These are phyloP conservation scores for Drosophila formosana DNA, from an alignment of 2,888 invertebrate species.

Conservation along the genomic window DNA sequence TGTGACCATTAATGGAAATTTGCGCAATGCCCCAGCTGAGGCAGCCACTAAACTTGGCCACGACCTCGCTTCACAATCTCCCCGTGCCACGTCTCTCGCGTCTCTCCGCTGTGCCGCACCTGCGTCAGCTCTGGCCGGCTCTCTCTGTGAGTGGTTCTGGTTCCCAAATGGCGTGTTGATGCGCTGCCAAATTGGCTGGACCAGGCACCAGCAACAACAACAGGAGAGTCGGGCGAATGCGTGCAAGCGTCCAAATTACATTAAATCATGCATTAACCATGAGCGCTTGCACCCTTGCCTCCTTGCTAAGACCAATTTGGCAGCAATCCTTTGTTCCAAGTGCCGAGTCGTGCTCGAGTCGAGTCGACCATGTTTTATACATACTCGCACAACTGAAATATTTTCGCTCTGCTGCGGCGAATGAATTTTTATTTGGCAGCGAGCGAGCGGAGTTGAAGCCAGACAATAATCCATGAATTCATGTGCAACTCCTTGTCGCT, in stretches of 20 bases:
- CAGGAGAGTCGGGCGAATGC: slow-evolving; percentile 48
- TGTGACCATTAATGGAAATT: slow-evolving; percentile 80
- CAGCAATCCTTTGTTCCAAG: slow-evolving; percentile 73
- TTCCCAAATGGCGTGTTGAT: slow-evolving; percentile 82
- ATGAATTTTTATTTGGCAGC: slow-evolving; percentile 75
- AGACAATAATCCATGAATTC: slow-evolving; percentile 61
- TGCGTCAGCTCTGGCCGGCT: slow-evolving; percentile 23
- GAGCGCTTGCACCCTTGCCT: slow-evolving; percentile 56
- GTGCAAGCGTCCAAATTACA: slow-evolving; percentile 76
- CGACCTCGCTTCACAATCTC: neutral
- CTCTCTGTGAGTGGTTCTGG: slow-evolving; percentile 16
- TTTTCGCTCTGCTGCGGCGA: slow-evolving; percentile 38
- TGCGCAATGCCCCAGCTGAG: slow-evolving; percentile 66
- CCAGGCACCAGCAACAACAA: slow-evolving; percentile 23
- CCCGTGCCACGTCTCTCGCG: neutral
- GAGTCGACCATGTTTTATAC: slow-evolving; percentile 69
- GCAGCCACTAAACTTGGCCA: slow-evolving; percentile 17
- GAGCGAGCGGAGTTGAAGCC: slow-evolving; percentile 3
- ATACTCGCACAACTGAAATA: slow-evolving; percentile 53
- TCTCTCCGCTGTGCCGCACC: slow-evolving; percentile 27
- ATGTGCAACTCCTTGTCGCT: slow-evolving; percentile 46
- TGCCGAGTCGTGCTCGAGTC: slow-evolving; percentile 47
- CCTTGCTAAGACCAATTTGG: slow-evolving; percentile 68
- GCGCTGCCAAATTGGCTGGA: slow-evolving; percentile 76
- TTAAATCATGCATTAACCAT: slow-evolving; percentile 83